These are phyloP conservation scores for Gallinago jamesoni DNA, from an alignment of 2,113 vertebrate species.

Conservation along the genomic window DNA sequence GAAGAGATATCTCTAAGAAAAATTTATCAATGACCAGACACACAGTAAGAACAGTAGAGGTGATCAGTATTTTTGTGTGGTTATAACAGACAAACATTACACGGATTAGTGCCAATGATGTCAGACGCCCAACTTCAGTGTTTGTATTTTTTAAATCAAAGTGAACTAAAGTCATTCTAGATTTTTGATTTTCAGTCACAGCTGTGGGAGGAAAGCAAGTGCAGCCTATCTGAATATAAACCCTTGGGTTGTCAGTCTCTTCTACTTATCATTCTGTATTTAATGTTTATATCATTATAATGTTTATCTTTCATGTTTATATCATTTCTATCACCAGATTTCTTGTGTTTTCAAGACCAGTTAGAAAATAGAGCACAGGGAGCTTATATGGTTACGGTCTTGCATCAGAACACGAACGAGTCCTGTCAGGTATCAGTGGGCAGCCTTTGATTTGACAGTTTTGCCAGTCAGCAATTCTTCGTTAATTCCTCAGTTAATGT, in stretches of 20 bases:
- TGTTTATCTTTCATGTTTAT: fast-evolving
- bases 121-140: neutral
- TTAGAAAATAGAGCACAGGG: neutral
- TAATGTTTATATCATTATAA: neutral
- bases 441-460: slow-evolving; percentile 15
- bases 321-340: neutral
- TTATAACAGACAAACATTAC: neutral
- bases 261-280: fast-evolving
- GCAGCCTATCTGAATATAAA: neutral
- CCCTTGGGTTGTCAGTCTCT: neutral
- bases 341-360: neutral
- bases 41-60: fast-evolving
- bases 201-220: neutral
- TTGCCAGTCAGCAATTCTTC: slow-evolving; percentile 43
- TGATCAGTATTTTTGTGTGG: neutral
- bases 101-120: fast-evolving
- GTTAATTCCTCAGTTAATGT: neutral
- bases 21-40: neutral
- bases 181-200: neutral
- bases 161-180: neutral
- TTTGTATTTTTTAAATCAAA: neutral
- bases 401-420: slow-evolving; percentile 10
- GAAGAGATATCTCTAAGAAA: neutral
- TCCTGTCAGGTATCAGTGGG: slow-evolving; percentile 29
- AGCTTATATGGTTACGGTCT: neutral